A percentile compares a stretch with the other conserved stretches of the same genome.
Conservation (phyloP, 2,113 vertebrate genomes). For the Xenus cinereus region DNA sequence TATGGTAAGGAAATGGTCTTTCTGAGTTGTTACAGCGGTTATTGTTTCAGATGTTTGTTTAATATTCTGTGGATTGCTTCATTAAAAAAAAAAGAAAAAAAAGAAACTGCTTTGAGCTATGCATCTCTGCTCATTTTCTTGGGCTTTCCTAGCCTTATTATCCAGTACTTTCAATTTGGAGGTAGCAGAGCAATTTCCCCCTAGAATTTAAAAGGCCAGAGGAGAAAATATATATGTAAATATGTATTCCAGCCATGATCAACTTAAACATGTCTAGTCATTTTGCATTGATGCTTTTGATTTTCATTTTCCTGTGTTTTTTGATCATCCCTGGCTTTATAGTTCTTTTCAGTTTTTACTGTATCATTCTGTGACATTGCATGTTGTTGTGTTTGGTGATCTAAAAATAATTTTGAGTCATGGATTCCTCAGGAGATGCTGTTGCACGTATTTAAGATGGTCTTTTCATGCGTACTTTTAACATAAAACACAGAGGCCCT, state of each 20-base stretch:
- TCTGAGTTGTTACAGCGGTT: background rate
- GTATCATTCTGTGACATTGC: slow-evolving; percentile 51
- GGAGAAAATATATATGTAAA: background rate
- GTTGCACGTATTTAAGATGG: background rate
- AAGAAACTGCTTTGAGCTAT: background rate
- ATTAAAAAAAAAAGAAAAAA: background rate
- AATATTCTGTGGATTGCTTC: background rate
- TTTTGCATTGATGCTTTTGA: background rate
- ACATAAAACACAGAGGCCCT: background rate
- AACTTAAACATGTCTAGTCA: background rate
- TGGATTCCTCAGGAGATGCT: slow-evolving; percentile 51
- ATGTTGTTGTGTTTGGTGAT: slow-evolving; percentile 21
- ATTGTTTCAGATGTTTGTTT: background rate
- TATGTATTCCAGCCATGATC: background rate
- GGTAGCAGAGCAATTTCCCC: background rate
- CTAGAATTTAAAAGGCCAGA: background rate
- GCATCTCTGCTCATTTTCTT: background rate
- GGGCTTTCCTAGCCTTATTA: background rate
- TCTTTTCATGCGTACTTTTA: background rate
- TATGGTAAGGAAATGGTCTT: background rate
- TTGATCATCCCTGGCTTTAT: background rate
- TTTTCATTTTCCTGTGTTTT: background rate
- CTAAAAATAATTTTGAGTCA: slow-evolving; percentile 65
- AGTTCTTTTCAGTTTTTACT: background rate
- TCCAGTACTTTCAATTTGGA: background rate